Percentiles rank a stretch among this genome's conserved stretches.
phyloP scores from a whole-genome alignment of 2,797 vertebrate species.

The Rhinella marina region DNA sequence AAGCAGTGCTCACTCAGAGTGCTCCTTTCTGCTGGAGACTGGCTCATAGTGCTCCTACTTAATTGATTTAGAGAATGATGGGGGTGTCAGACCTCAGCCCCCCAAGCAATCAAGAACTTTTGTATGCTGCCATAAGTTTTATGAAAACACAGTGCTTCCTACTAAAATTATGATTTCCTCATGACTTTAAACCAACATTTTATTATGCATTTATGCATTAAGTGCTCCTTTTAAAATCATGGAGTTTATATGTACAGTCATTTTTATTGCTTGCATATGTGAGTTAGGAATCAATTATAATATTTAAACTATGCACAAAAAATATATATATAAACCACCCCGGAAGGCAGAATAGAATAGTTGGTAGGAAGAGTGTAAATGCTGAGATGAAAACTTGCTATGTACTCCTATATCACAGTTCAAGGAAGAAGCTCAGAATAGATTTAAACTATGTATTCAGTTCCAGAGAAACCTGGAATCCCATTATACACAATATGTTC shows the following conservation, averaged over 20 bases:
- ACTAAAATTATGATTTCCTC: too few relatives aligned
- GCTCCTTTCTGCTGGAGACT: too few relatives aligned
- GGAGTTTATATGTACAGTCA: background rate
- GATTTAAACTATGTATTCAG: background rate
- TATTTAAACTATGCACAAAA: background rate
- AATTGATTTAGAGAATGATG: too few relatives aligned
- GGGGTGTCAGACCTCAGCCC: too few relatives aligned
- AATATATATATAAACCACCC: background rate
- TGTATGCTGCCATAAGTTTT: too few relatives aligned
- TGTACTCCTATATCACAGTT: background rate
- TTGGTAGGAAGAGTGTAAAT: background rate
- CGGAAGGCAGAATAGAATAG: background rate
- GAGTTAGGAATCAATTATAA: background rate
- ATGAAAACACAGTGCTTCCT: too few relatives aligned
- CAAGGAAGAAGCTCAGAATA: background rate
- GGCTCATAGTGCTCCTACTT: too few relatives aligned
- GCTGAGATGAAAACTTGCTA: background rate
- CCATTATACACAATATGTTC: background rate
- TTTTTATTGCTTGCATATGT: slow-evolving; percentile 9
- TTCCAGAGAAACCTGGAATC: background rate
- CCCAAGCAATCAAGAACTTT: too few relatives aligned
- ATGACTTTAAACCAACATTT: too few relatives aligned
- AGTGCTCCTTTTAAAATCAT: background rate
- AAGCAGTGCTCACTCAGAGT: too few relatives aligned
- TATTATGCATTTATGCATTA: too few relatives aligned